phyloP scores from a whole-genome alignment of 2,888 invertebrate species.

The Celastrina argiolus region DNA sequence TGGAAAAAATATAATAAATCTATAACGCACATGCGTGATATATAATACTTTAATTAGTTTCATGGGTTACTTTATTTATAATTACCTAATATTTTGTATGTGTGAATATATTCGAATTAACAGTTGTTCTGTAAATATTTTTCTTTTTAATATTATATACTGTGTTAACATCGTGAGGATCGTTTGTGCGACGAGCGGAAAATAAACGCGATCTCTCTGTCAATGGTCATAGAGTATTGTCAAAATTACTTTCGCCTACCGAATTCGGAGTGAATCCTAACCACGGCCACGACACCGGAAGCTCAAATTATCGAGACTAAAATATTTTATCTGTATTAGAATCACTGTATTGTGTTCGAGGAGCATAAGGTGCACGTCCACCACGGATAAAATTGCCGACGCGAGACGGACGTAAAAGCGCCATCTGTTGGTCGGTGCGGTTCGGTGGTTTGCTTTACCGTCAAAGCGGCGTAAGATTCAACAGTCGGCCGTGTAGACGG shows the following conservation, averaged over 20 bases:
- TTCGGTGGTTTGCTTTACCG: not conserved
- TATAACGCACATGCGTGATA: constrained; percentile 45
- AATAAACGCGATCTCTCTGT: constrained; percentile 51
- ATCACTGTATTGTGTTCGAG: constrained; percentile 18
- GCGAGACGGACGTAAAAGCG: not conserved
- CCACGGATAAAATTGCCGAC: not conserved
- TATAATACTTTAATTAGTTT: constrained; percentile 47
- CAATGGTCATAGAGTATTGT: constrained; percentile 68
- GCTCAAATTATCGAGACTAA: constrained; percentile 44
- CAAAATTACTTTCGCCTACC: constrained; percentile 51
- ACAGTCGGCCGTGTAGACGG: constrained; percentile 82
- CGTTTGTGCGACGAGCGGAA: constrained; percentile 66
- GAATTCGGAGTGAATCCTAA: constrained; percentile 43
- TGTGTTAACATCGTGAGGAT: constrained; percentile 24
- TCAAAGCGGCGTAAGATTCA: constrained; percentile 35
- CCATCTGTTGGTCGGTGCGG: not conserved
- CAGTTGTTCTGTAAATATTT: constrained; percentile 36
- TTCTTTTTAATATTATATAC: constrained; percentile 22
- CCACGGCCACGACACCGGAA: constrained; percentile 63
- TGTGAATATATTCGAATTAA: constrained; percentile 47
- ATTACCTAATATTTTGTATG: constrained; percentile 44
- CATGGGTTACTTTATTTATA: constrained; percentile 51
- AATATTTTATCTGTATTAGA: constrained; percentile 23
- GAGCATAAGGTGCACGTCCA: not conserved
- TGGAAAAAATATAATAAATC: constrained; percentile 62